phyloP scores from a whole-genome alignment of 2,888 invertebrate species.

The Steinernema carpocapsae region DNA sequence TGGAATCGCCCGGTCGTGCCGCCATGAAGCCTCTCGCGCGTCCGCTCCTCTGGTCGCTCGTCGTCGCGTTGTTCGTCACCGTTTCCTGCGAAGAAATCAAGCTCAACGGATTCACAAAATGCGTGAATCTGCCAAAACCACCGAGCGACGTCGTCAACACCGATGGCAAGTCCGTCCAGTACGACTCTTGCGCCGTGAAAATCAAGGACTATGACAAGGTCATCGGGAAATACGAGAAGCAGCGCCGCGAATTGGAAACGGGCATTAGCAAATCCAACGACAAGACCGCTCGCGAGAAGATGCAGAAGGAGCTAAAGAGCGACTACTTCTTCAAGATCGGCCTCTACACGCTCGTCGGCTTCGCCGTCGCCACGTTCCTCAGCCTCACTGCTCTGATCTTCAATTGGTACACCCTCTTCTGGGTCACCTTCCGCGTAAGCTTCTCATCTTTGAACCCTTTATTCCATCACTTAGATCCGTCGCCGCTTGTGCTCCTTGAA shows the following conservation, averaged over 20 bases:
- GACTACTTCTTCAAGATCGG: background rate
- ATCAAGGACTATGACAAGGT: slow-evolving; percentile 2
- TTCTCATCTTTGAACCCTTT: background rate
- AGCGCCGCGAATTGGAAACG: background rate
- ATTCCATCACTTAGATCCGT: background rate
- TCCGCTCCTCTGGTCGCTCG: background rate
- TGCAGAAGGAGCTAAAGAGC: background rate
- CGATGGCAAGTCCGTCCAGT: background rate
- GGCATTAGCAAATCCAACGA: background rate
- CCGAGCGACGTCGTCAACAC: background rate
- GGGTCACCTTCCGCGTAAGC: background rate
- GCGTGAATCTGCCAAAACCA: background rate
- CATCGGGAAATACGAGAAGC: background rate
- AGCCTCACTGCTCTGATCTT: background rate
- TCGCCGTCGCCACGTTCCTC: background rate
- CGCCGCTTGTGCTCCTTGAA: slow-evolving; percentile 22
- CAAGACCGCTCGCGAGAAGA: background rate
- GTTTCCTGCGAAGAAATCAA: background rate
- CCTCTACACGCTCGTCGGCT: background rate
- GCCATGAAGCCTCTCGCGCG: background rate
- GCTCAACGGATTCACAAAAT: background rate
- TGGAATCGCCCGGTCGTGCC: too few species aligned
- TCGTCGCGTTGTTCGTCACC: background rate
- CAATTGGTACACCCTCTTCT: slow-evolving; percentile 16
- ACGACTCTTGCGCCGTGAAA: background rate